phyloP scores from a whole-genome alignment of 2,113 vertebrate species.

The Stercorarius parasiticus region DNA sequence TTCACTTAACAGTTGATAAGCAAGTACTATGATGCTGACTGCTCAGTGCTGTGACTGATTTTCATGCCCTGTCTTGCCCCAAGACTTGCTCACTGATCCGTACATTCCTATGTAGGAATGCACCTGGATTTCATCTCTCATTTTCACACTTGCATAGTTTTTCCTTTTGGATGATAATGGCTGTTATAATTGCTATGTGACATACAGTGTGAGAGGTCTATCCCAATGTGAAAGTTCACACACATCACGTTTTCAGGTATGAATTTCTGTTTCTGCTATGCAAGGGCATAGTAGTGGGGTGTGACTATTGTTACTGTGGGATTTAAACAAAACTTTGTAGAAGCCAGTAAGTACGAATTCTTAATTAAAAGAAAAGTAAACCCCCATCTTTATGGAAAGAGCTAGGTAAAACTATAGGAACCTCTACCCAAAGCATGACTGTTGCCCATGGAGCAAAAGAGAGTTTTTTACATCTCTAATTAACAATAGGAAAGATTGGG shows the following conservation, averaged over 20 bases:
- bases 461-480: neutral
- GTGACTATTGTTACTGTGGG: neutral
- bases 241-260: neutral
- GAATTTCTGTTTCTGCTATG: neutral
- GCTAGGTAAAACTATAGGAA: neutral
- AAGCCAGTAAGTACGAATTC: neutral
- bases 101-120: neutral
- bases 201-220: neutral
- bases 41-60: neutral
- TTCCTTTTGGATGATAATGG: constrained; percentile 24
- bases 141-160: constrained; percentile 40
- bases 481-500: neutral
- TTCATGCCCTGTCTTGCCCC: constrained; percentile 12
- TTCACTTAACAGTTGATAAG: neutral
- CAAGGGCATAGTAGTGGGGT: neutral
- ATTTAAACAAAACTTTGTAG: neutral
- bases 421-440: neutral
- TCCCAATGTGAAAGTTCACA: neutral
- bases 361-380: neutral
- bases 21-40: neutral
- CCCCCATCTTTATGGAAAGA: neutral
- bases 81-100: neutral
- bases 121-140: neutral
- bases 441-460: neutral
- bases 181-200: neutral